phyloP scores from a whole-genome alignment of 2,888 invertebrate genomes.

The Volucella bombylans region DNA sequence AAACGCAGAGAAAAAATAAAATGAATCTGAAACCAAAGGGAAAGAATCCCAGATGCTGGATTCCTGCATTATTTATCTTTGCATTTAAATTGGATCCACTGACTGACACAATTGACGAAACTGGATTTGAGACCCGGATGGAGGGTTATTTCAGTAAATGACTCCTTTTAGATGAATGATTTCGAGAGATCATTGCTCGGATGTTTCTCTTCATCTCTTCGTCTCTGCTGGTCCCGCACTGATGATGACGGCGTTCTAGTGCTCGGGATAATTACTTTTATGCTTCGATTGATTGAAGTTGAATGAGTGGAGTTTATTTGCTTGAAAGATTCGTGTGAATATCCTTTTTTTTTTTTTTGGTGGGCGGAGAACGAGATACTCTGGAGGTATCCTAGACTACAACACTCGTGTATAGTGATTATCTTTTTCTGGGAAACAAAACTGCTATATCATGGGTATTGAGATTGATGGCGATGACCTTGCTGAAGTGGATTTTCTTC shows the following conservation, averaged over 20 bases:
- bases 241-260: conserved; percentile 27
- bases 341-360: conserved; percentile 37
- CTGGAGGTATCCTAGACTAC: conserved; percentile 13
- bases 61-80: conserved; percentile 55
- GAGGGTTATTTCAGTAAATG: conserved; percentile 53
- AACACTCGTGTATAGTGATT: conserved; percentile 50
- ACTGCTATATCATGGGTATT: conserved; percentile 65
- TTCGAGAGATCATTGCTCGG: conserved; percentile 38
- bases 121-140: conserved; percentile 18
- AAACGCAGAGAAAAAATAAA: not conserved
- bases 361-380: too few species aligned
- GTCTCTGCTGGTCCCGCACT: not conserved
- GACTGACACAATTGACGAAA: conserved; percentile 45
- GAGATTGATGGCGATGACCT: conserved; percentile 72
- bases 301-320: conserved; percentile 63
- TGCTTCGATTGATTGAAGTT: conserved; percentile 70
- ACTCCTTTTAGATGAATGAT: conserved; percentile 65
- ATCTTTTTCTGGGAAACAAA: conserved; percentile 27
- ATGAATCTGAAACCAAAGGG: not conserved
- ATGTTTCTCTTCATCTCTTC: not conserved
- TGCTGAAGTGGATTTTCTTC: conserved; percentile 32
- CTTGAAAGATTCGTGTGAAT: conserved; percentile 63
- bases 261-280: conserved; percentile 71
- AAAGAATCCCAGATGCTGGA: conserved; percentile 25
- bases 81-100: conserved; percentile 62